phyloP scores from a whole-genome alignment of 2,888 invertebrate species.

The Syrphus vitripennis region DNA sequence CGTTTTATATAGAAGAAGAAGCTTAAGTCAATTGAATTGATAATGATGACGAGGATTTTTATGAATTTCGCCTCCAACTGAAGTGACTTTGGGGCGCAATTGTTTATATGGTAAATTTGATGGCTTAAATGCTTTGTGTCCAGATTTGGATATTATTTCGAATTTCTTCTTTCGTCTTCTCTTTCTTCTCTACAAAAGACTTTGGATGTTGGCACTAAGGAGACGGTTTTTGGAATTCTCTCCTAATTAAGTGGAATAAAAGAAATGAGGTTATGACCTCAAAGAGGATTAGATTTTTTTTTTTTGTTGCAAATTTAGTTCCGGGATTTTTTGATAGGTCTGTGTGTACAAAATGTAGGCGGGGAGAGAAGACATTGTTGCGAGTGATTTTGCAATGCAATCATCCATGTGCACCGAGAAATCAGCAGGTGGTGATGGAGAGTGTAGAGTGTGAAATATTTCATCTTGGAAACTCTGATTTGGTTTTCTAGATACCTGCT shows the following conservation, averaged over 20 bases:
- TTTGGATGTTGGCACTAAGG: neutral
- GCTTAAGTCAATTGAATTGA: slow-evolving; percentile 67
- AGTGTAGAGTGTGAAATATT: neutral
- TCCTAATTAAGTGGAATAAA: slow-evolving; percentile 66
- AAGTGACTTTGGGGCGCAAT: slow-evolving; percentile 70
- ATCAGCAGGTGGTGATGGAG: slow-evolving; percentile 53
- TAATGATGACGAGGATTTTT: slow-evolving; percentile 71
- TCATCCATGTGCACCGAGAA: neutral
- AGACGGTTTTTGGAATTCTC: slow-evolving; percentile 36
- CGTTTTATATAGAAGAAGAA: slow-evolving; percentile 20
- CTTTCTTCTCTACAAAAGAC: neutral
- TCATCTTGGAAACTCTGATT: slow-evolving; percentile 25
- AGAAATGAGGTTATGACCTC: slow-evolving; percentile 64
- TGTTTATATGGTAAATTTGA: slow-evolving; percentile 71
- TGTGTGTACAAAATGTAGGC: neutral
- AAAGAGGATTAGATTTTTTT: slow-evolving; percentile 10
- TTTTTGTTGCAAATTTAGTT: slow-evolving; percentile 44
- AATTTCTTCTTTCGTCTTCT: neutral
- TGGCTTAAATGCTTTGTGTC: slow-evolving; percentile 66
- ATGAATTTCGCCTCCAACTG: slow-evolving; percentile 67
- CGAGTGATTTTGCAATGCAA: slow-evolving; percentile 22
- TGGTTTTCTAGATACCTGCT: slow-evolving; percentile 22
- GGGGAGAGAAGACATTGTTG: neutral
- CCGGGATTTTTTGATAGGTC: slow-evolving; percentile 30
- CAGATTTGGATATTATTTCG: slow-evolving; percentile 52